phyloP scores from a whole-genome alignment of 2,888 invertebrate genomes.

The Chrysodeixis includens region DNA sequence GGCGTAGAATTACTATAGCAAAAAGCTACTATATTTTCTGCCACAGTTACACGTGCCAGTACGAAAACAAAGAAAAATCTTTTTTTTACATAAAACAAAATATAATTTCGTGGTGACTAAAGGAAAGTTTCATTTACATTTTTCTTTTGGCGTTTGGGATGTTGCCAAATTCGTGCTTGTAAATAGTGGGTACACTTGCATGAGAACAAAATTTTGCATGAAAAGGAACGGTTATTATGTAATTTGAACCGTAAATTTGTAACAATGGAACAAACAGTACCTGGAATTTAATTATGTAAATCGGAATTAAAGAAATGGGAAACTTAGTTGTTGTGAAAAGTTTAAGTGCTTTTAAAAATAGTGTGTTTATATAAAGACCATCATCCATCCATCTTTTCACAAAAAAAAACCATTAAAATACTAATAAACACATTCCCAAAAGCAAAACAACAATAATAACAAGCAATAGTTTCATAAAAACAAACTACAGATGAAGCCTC shows the following conservation, averaged over 20 bases:
- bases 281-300: background rate
- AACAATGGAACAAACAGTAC: constrained; percentile 5
- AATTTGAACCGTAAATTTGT: background rate
- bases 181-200: constrained; percentile 15
- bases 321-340: too few relatives aligned
- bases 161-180: constrained; percentile 32
- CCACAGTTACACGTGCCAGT: constrained; percentile 20
- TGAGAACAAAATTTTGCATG: constrained; percentile 18
- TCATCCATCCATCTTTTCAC: too few relatives aligned
- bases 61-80: constrained; percentile 15
- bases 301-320: background rate
- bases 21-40: constrained; percentile 13
- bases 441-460: background rate
- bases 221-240: constrained; percentile 8
- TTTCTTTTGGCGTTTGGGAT: constrained; percentile 35
- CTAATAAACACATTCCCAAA: too few relatives aligned
- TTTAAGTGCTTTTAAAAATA: background rate
- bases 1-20: background rate
- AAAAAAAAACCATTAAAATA: too few relatives aligned
- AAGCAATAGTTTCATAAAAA: background rate
- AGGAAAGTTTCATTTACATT: constrained; percentile 36
- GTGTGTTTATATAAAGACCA: too few relatives aligned
- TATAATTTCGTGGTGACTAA: constrained; percentile 28
- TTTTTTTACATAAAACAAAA: constrained; percentile 23
- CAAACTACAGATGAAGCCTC: constrained; percentile 1